Base-by-base conservation (phyloP, 2,797 vertebrate species). In the Crenuchus spilurus region DNA sequence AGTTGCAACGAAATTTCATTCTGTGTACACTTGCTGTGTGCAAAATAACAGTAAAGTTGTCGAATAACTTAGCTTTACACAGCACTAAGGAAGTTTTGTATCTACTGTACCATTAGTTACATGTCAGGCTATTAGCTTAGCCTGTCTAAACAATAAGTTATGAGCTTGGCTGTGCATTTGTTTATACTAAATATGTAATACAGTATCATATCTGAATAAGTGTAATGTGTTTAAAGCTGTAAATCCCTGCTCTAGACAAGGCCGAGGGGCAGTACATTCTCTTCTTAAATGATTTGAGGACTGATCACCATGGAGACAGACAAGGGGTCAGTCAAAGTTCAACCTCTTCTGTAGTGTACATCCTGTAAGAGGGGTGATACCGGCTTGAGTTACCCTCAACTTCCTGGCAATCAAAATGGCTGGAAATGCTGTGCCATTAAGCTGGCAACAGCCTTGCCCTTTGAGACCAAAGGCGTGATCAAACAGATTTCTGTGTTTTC, bases 301-400 rank as follows among this genome's bases (percentile, higher is more conserved):
- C 73, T 48, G 20, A 78, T 81, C 60, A 70, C 80, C 52, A 81
- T 81, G 64, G 72, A 73, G 73, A 81, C 76, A 60, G 60, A 76
- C 39, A 44, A 10, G 54, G 63, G 76, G 76, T 79, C 76, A 76
- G 39, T 52, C 63, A 67, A 81, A 70, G 76, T 78, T 79, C 70
- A 78, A 55, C 46, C 61, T 73, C 66, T 41, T 71, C 72, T 57
- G 39, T 26, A 42, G 70, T 70, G 73, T 46, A 78, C 72, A 78
- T 81, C 65, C 72, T 69, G 57, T 72, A 37, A 49, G 54, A 8
- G 37, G 52, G 54, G 41, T 61, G 58, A 65, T 49, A 71, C 44
- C 52, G 44, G 41, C n/a, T 71, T 74, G 72, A 49, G 66, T 20
- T 64, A 35, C 67, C 52, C n/a, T 31, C 24, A n/a, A 30, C 26